Evolutionary conservation across 2,113 vertebrate species (phyloP).

Genomic region (Oplegnathus fasciatus): DNA sequence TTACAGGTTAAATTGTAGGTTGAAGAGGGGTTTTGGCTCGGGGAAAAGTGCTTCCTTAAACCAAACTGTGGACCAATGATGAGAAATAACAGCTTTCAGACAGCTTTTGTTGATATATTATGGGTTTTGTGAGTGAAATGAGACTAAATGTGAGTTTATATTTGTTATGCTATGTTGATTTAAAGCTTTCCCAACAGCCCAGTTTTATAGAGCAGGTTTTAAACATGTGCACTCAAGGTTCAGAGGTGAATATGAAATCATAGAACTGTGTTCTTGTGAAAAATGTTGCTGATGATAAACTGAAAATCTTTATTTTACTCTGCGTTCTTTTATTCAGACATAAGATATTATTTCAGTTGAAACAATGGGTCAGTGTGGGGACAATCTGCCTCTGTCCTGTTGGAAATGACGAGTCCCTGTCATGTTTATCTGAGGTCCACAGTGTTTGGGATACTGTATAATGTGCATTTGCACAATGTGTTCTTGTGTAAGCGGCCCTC

Average conservation of each 20-base stretch:
- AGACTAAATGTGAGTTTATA: not conserved
- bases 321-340: not conserved
- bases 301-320: not conserved
- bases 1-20: not conserved
- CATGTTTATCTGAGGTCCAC: conserved; percentile 29
- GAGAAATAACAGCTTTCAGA: not conserved
- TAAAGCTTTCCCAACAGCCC: not conserved
- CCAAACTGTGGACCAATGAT: not conserved
- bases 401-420: conserved; percentile 23
- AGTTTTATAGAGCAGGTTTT: not conserved
- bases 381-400: not conserved
- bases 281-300: not conserved
- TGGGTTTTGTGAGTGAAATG: not conserved
- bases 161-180: not conserved
- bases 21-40: not conserved
- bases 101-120: not conserved
- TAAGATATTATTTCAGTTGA: not conserved
- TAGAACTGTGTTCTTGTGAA: not conserved
- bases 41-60: not conserved
- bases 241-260: not conserved
- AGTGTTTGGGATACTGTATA: conserved; percentile 31
- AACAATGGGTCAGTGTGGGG: not conserved
- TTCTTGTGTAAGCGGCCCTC: conserved; percentile 24
- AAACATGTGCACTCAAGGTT: not conserved
- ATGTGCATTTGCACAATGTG: conserved; percentile 50